These are phyloP conservation scores for Augochlora pura DNA, from an alignment of 1,140 invertebrate genomes.

Conservation along the genomic window DNA sequence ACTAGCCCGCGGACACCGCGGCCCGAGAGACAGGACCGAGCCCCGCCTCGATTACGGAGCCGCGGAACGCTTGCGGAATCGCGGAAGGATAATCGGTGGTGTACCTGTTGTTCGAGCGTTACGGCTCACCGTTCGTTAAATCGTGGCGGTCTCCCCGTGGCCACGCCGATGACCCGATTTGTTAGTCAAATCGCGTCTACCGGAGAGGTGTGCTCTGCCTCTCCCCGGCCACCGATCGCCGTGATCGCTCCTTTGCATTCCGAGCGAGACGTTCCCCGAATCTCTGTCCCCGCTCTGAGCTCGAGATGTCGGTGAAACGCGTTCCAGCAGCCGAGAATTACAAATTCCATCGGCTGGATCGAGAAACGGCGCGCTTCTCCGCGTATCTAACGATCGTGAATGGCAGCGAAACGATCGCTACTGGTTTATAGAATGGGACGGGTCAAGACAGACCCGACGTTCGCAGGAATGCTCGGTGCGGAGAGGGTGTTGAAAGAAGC, in stretches of 20 bases:
- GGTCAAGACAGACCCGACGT: too few species aligned
- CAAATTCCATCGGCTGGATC: too few species aligned
- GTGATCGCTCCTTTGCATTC: neutral
- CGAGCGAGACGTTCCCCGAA: neutral
- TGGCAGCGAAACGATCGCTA: too few species aligned
- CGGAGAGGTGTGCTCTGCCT: neutral
- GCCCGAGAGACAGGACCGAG: slow-evolving; percentile 14
- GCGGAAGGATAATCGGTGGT: slow-evolving; percentile 38
- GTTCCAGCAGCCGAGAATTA: too few species aligned
- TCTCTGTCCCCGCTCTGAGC: too few species aligned
- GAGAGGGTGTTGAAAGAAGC: neutral
- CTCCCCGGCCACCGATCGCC: neutral
- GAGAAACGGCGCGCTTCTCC: too few species aligned
- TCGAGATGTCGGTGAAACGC: too few species aligned
- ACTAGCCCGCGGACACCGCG: slow-evolving; percentile 14
- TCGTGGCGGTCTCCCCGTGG: slow-evolving; percentile 26
- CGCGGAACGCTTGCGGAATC: slow-evolving; percentile 26
- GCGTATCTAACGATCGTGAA: too few species aligned
- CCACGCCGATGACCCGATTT: slow-evolving; percentile 30
- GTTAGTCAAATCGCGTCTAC: slow-evolving; percentile 40
- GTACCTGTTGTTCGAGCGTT: slow-evolving; percentile 40
- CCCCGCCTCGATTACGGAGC: slow-evolving; percentile 28
- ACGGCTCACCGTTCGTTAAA: slow-evolving; percentile 36
- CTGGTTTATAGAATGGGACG: neutral
- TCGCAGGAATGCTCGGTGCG: too few species aligned